A percentile compares a stretch with the other conserved stretches of the same genome.
phyloP scores from a whole-genome alignment of 2,113 vertebrate species.

The Sigmodon hispidus region DNA sequence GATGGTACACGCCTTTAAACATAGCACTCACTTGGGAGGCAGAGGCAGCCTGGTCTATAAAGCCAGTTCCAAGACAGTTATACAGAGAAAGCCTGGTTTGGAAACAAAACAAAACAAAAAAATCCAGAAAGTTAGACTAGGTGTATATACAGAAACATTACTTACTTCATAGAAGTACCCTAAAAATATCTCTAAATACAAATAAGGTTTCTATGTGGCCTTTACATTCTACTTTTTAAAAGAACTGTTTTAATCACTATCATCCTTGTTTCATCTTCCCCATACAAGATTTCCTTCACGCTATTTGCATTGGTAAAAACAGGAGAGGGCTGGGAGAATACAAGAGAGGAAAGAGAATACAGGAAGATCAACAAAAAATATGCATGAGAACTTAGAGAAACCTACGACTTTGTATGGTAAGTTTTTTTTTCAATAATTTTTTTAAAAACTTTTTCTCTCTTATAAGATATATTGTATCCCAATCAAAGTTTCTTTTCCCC shows the following conservation, averaged over 20 bases:
- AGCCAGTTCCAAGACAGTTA: neutral
- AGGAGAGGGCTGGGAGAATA: neutral
- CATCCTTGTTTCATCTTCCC: neutral
- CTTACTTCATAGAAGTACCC: neutral
- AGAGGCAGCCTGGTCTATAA: neutral
- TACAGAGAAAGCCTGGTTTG: neutral
- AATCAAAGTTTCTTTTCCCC: neutral
- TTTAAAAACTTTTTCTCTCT: neutral
- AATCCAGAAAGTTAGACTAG: neutral
- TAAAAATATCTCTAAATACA: slow-evolving; percentile 17
- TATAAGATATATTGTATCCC: neutral
- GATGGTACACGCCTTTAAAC: neutral
- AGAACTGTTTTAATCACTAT: neutral
- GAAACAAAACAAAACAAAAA: neutral
- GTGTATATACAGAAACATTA: neutral
- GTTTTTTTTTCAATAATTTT: neutral
- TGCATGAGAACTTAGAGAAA: neutral
- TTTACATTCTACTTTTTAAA: neutral
- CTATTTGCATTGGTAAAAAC: neutral
- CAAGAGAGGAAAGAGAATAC: neutral
- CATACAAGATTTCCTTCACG: neutral
- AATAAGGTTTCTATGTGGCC: neutral
- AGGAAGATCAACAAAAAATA: neutral
- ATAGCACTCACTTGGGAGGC: neutral
- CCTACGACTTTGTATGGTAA: neutral